Base-by-base conservation (phyloP, 2,888 invertebrate species). In the Tenthredo livida region DNA sequence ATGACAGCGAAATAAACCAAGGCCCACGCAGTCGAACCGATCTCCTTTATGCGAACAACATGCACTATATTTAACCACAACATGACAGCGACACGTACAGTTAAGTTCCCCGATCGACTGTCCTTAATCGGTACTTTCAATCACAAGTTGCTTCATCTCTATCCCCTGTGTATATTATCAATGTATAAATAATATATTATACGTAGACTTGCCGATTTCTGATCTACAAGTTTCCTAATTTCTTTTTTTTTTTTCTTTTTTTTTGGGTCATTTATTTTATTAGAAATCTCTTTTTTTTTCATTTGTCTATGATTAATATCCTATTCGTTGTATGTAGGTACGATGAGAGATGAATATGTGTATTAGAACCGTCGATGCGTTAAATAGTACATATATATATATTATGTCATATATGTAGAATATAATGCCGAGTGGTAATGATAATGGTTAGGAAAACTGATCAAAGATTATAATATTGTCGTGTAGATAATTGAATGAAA, bases 41-140 rank as follows among this genome's bases (percentile, higher is more conserved):
- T 73, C 67, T 67, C 43, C 72, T 73, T 73, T 43, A 73, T 73
- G 43, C 72, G 43, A 73, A 73, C 58, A 80, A 80, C 80, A 61
- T 80, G 80, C 80, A n/a, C 58, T 73, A 77, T 80, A 80, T 80
- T 80, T 80, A 61, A 17, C 58, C 15, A 29, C 17, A 40, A 80
- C 80, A 80, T 80, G 80, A 80, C 80, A 80, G 80, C 80, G 58
- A 80, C 80, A 80, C 61, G 80, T 80, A 80, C 80, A 40, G 80
- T 50, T 54, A 80, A 61, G 80, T 80, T 61, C 58, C 58, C 37
- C 80, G 80, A 80, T 80, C 80, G 80, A 80, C 33, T 80, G 80
- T 80, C 80, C 80, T 58, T 80, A 80, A 80, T 80, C 80, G 80
- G 58, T 58, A 80, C 80, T 80, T 61, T 80, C 80, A 80, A 80